phyloP scores from a whole-genome alignment of 2,888 invertebrate species.

The Aporophyla nigra region DNA sequence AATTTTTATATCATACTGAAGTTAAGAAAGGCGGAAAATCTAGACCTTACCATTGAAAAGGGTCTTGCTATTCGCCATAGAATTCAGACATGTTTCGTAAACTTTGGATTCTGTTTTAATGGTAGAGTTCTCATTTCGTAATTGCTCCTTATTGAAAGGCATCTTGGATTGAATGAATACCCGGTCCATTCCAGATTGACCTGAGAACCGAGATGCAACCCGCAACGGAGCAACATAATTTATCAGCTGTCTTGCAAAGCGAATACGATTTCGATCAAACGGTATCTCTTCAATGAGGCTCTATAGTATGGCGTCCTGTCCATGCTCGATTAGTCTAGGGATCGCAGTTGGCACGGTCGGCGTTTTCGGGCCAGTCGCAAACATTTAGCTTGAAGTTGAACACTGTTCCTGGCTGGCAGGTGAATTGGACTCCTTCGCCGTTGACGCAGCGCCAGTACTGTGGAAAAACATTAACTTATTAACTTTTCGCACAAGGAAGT shows the following conservation, averaged over 20 bases:
- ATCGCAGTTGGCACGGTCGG: constrained; percentile 92
- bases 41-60: background rate
- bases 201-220: constrained; percentile 33
- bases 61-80: background rate
- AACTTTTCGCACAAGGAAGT: background rate
- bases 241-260: constrained; percentile 53
- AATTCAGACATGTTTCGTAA: background rate
- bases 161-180: background rate
- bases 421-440: constrained; percentile 93
- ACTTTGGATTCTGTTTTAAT: background rate
- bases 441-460: constrained; percentile 97
- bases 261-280: constrained; percentile 59
- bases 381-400: constrained; percentile 93
- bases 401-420: constrained; percentile 94
- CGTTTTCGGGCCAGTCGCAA: constrained; percentile 96
- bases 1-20: background rate
- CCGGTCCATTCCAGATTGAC: constrained; percentile 24
- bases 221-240: constrained; percentile 40
- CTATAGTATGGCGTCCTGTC: constrained; percentile 47
- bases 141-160: constrained; percentile 26
- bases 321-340: constrained; percentile 60
- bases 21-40: constrained; percentile 30
- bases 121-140: constrained; percentile 28
- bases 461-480: constrained; percentile 1
- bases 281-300: constrained; percentile 51